These are phyloP conservation scores for Hestina assimilis DNA, from an alignment of 1,140 invertebrate genomes.

Conservation along the genomic window DNA sequence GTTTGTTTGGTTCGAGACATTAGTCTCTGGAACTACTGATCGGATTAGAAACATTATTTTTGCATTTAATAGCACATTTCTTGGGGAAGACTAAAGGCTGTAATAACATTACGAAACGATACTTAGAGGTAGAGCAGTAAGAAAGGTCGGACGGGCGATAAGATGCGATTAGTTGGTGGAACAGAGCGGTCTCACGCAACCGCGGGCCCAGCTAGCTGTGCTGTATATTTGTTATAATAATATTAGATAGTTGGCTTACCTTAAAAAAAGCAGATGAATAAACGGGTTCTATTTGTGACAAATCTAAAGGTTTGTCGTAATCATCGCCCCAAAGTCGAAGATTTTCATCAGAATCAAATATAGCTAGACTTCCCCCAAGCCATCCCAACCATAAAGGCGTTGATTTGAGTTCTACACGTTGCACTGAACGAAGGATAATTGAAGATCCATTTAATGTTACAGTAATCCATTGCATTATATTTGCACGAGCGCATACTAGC, in stretches of 20 bases:
- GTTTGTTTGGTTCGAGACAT: too few relatives aligned
- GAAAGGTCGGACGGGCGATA: too few relatives aligned
- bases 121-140: too few relatives aligned
- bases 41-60: too few relatives aligned
- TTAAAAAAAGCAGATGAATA: constrained; percentile 97
- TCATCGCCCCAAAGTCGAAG: constrained; percentile 93
- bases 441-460: constrained; percentile 86
- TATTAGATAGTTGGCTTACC: constrained; percentile 60
- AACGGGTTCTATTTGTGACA: constrained; percentile 91
- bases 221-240: too few relatives aligned
- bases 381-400: constrained; percentile 92
- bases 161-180: too few relatives aligned
- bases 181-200: too few relatives aligned
- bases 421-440: constrained; percentile 86
- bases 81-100: too few relatives aligned
- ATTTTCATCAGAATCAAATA: constrained; percentile 91
- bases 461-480: constrained; percentile 58
- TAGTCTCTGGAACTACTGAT: too few relatives aligned
- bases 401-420: constrained; percentile 86
- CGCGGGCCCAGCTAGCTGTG: too few relatives aligned
- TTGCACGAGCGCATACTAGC: constrained; percentile 54
- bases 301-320: constrained; percentile 90
- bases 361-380: constrained; percentile 92
- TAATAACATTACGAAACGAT: too few relatives aligned
- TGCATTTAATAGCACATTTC: too few relatives aligned